Base-by-base conservation (phyloP, 1,140 invertebrate genomes). In the Brachionus calyciflorus region DNA sequence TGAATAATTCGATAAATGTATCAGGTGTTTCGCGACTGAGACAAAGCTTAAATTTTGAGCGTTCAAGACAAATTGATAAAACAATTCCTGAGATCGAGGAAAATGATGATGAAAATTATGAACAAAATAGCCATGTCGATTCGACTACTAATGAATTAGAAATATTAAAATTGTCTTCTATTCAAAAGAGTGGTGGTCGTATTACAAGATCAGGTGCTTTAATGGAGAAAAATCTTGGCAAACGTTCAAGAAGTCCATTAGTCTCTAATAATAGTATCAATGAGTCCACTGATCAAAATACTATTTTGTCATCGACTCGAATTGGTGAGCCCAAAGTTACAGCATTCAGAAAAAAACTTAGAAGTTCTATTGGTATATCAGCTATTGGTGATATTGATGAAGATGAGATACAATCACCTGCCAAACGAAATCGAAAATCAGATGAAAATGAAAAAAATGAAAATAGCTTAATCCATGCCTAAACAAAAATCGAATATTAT, bases 261-360 rank as follows among this genome's bases (percentile, higher is more conserved):
- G 69, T 73, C 2, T 49, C 69, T 3, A 73, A 73, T 28, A 51
- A 73, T 55, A 73, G 69, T 17, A 73, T 73, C 19, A 73, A 73
- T 17, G 69, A 73, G 28, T 24, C 69, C 0, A 26, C 37, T 1
- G 46, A 73, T 5, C 46, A 49, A 26, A 30, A 51, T 55, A 26
- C n/a, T 5, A 24, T 73, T 12, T 73, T 73, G 69, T 40, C 46
- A 5, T 73, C 69, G 69, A 73, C 69, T 21, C 69, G 69, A 0
- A 73, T 73, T 14, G 69, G 30, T 3, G 55, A 65, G 37, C 60
- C 60, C 10, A 41, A 24, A 10, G 30, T 4, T 19, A n/a, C n/a
- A n/a, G 60, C 40, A n/a, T 60, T 60, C 21, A 65, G 21, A 26
- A 65, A 44, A 44, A 65, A 65, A 24, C 60, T 65, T 10, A 9